Percentiles rank a stretch among this genome's conserved stretches.
Conservation (phyloP, 2,888 invertebrate species). For the Agrochola macilenta region DNA sequence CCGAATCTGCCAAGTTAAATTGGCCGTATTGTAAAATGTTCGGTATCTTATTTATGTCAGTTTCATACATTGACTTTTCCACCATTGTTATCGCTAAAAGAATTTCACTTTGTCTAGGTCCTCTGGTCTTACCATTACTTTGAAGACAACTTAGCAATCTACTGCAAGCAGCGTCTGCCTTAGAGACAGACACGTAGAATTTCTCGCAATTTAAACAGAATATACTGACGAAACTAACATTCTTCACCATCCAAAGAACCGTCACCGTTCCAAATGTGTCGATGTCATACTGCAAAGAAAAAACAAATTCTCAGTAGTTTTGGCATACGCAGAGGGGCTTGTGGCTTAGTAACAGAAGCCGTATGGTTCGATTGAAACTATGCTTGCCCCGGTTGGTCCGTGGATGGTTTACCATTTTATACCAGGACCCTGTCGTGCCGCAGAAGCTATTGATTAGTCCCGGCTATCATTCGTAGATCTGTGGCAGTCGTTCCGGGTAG, state of each 20-base stretch:
- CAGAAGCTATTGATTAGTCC: too few relatives aligned
- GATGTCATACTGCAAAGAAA: slow-evolving; percentile 5
- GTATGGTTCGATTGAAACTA: background rate
- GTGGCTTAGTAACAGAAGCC: background rate
- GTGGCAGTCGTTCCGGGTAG: too few relatives aligned
- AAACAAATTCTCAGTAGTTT: background rate
- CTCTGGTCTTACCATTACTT: background rate
- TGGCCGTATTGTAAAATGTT: too few relatives aligned
- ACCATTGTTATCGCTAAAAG: background rate
- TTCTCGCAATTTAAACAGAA: slow-evolving; percentile 5
- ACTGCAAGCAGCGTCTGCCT: slow-evolving; percentile 13
- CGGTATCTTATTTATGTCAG: too few relatives aligned
- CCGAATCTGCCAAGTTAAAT: too few relatives aligned
- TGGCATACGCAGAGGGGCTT: background rate
- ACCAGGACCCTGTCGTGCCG: background rate
- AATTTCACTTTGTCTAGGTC: background rate
- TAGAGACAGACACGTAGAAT: background rate
- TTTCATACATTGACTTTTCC: too few relatives aligned
- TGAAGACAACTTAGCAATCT: slow-evolving; percentile 1
- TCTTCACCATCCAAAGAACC: slow-evolving; percentile 4
- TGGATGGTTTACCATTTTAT: background rate
- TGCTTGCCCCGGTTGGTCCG: background rate
- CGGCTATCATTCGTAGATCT: too few relatives aligned
- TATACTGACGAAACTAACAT: background rate
- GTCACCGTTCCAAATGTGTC: background rate